phyloP scores from a whole-genome alignment of 2,888 invertebrate species.

The Brenthis daphne region DNA sequence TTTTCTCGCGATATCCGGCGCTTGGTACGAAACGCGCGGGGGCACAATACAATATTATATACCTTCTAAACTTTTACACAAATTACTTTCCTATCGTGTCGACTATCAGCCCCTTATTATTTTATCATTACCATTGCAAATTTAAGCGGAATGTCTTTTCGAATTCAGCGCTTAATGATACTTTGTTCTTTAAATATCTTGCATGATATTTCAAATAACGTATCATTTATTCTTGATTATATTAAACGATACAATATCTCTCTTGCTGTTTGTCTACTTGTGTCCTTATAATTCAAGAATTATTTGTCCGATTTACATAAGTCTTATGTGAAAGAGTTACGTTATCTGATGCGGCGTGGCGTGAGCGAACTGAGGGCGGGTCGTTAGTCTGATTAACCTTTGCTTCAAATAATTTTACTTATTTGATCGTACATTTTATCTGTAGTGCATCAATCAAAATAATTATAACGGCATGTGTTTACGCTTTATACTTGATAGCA shows the following conservation, averaged over 20 bases:
- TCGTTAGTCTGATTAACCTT: no score
- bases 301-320: not conserved
- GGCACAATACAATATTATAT: slow-evolving; percentile 48
- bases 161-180: slow-evolving; percentile 56
- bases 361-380: no score
- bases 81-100: slow-evolving; percentile 81
- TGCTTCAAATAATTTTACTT: no score
- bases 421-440: not conserved
- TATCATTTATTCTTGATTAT: not conserved
- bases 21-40: slow-evolving; percentile 68
- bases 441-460: not conserved
- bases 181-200: slow-evolving; percentile 18
- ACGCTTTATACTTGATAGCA: no score
- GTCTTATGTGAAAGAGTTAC: not conserved
- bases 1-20: slow-evolving; percentile 69
- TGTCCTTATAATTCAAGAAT: no score
- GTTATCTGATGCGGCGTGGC: not conserved
- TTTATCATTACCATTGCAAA: slow-evolving; percentile 77
- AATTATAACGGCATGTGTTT: not conserved
- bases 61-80: slow-evolving; percentile 74
- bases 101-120: slow-evolving; percentile 77
- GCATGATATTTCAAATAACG: not conserved
- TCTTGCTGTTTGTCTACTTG: no score
- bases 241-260: no score
- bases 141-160: slow-evolving; percentile 59